Evolutionary conservation across 2,888 invertebrate species (phyloP).

Genomic region (Laothoe populi): DNA sequence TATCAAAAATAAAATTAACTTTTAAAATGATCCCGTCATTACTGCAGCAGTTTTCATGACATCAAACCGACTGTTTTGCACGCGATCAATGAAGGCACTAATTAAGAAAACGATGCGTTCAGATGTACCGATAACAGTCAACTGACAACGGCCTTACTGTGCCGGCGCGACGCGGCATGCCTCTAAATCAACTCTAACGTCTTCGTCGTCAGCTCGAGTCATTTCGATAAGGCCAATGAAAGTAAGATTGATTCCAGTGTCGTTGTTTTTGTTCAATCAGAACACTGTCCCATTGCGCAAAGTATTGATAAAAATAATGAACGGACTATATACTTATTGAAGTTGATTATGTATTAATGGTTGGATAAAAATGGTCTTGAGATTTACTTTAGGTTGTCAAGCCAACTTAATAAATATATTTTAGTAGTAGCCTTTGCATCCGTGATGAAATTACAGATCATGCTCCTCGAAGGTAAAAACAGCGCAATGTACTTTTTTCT

Average conservation of each 20-base stretch:
- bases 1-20: no score
- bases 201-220: constrained; percentile 39
- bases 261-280: constrained; percentile 16
- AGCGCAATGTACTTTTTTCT: no score
- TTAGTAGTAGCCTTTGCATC: no score
- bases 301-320: constrained; percentile 7
- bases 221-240: constrained; percentile 47
- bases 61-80: constrained; percentile 40
- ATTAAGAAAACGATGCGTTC: constrained; percentile 52
- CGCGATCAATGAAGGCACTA: constrained; percentile 64
- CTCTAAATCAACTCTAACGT: constrained; percentile 39
- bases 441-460: no score
- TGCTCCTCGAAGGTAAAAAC: no score
- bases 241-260: constrained; percentile 41
- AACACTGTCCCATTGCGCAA: constrained; percentile 2
- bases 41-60: constrained; percentile 14
- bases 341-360: neutral
- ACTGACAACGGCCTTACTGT: constrained; percentile 40
- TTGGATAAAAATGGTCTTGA: neutral
- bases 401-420: no score
- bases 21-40: neutral
- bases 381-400: constrained; percentile 9
- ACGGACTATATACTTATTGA: neutral
- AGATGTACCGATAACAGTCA: constrained; percentile 49
- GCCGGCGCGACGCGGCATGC: constrained; percentile 29